Base-by-base conservation (phyloP, 2,888 invertebrate genomes). In the Heteromurus nitidus region DNA sequence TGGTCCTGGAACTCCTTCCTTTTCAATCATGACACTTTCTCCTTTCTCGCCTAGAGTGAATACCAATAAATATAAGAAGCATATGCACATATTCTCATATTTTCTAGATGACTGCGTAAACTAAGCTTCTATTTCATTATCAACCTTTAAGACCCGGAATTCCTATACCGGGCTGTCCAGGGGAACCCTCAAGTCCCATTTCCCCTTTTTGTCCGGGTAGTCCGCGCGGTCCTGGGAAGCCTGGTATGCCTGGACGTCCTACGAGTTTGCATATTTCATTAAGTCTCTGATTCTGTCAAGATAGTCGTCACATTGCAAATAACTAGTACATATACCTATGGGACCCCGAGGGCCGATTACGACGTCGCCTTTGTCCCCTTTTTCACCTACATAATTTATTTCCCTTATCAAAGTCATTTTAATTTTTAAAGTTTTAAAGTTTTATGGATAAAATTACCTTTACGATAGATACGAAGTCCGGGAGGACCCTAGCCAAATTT, bases 11-110 rank as follows among this genome's bases (percentile, higher is more conserved):
- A 28, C 9, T n/a, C 70, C 70, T 5, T 20, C 28, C n/a, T 42
- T 3, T 24, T 64, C 9, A 1, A 7, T 28, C 44, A 16, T 28
- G 2, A 42, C 20, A 22, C 68, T 47, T 1, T 68, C 76, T 0
- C 76, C 76, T 24, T 76, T 76, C n/a, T 65, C 65, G 0, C 75
- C 75, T 75, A 13, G n/a, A 44, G 13, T 2, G n/a, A n/a, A n/a
- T n/a, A n/a, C n/a, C n/a, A n/a, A n/a, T n/a, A n/a, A n/a, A n/a
- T n/a, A n/a, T n/a, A n/a, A n/a, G n/a, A n/a, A n/a, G n/a, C n/a
- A n/a, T n/a, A n/a, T n/a, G n/a, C n/a, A n/a, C n/a, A n/a, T n/a
- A n/a, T n/a, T n/a, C n/a, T n/a, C n/a, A n/a, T n/a, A n/a, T n/a
- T n/a, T n/a, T n/a, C n/a, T n/a, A n/a, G n/a, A n/a, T n/a, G n/a